phyloP scores from a whole-genome alignment of 2,888 invertebrate genomes.

The Lapara coniferarum region DNA sequence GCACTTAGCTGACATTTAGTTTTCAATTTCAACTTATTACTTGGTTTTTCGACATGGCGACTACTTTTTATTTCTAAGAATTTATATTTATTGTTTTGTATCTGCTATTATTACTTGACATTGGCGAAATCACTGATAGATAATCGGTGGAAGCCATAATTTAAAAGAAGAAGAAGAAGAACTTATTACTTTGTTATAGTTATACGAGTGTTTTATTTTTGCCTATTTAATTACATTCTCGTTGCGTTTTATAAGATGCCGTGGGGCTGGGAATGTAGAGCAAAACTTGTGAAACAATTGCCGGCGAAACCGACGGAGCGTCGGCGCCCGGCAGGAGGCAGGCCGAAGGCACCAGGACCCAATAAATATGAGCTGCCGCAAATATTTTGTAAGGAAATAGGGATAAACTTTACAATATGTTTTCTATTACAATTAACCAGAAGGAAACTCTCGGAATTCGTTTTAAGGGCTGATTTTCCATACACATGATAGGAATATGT shows the following conservation, averaged over 20 bases:
- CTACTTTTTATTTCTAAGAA: too few relatives aligned
- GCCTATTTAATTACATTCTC: neutral
- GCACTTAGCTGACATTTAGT: too few relatives aligned
- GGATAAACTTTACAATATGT: neutral
- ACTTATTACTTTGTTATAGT: neutral
- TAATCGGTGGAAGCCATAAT: too few relatives aligned
- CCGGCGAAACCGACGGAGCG: constrained; percentile 56
- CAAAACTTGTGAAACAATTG: constrained; percentile 62
- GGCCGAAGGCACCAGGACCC: constrained; percentile 53
- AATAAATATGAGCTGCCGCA: constrained; percentile 58
- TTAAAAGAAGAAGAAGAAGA: too few relatives aligned
- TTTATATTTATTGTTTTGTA: too few relatives aligned
- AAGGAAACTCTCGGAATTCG: too few relatives aligned
- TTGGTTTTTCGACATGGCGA: too few relatives aligned
- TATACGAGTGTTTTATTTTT: neutral
- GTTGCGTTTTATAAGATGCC: constrained; percentile 51
- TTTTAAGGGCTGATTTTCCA: too few relatives aligned
- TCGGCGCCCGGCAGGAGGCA: constrained; percentile 38
- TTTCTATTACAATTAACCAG: neutral
- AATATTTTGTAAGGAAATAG: constrained; percentile 57
- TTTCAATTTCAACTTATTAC: neutral
- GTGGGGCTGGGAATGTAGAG: constrained; percentile 68
- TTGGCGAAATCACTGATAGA: too few relatives aligned
- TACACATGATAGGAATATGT: too few relatives aligned
- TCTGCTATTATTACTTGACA: too few relatives aligned